A percentile compares a stretch with the other conserved stretches of the same genome.
Evolutionary conservation across 1,140 invertebrate genomes (phyloP).

Genomic region (Tetraneura akinire): DNA sequence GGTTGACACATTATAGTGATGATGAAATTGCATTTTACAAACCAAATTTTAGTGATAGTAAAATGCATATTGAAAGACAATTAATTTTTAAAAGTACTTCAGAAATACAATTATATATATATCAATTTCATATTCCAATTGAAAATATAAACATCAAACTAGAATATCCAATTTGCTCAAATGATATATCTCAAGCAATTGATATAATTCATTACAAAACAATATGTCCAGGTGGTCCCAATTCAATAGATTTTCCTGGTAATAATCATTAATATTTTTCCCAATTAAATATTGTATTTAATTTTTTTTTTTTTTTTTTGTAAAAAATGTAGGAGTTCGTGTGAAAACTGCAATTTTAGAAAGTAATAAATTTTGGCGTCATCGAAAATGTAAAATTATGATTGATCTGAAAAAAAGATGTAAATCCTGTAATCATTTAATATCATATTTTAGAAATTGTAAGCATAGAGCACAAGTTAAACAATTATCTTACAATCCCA

Average conservation of each 20-base stretch:
- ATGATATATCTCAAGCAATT: neutral
- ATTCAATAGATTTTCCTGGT: neutral
- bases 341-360: neutral
- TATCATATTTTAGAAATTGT: neutral
- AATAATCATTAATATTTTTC: neutral
- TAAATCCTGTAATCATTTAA: neutral
- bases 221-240: neutral
- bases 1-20: neutral
- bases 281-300: neutral
- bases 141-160: neutral
- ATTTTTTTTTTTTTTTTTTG: neutral
- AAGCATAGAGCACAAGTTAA: neutral
- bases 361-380: neutral
- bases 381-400: neutral
- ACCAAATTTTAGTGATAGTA: neutral
- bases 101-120: neutral
- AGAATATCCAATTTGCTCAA: neutral
- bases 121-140: neutral
- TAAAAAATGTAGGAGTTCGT: neutral
- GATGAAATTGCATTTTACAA: conserved; percentile 6
- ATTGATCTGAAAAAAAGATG: neutral
- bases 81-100: neutral
- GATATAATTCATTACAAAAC: neutral
- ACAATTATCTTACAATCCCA: neutral
- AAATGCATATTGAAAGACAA: conserved; percentile 6